phyloP scores from a whole-genome alignment of 1,140 invertebrate genomes.

The Drosophila kohkoa region DNA sequence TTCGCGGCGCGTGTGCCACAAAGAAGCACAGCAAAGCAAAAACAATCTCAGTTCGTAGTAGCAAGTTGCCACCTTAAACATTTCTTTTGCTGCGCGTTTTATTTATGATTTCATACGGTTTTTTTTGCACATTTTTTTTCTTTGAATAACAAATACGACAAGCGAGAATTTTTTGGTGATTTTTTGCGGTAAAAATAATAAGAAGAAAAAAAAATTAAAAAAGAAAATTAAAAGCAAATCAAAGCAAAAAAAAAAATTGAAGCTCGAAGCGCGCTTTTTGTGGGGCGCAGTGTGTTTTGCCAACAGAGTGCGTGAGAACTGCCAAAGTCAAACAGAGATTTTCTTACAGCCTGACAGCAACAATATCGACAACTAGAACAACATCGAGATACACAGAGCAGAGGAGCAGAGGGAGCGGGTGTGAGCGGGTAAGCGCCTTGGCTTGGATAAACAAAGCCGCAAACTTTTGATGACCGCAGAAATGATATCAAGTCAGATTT shows the following conservation, averaged over 20 bases:
- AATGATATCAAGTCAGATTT: conserved; percentile 43
- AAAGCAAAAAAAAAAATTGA: conserved; percentile 2
- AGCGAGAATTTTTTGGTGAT: conserved; percentile 4
- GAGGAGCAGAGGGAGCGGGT: background rate
- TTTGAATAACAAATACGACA: background rate
- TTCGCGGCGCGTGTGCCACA: conserved; percentile 18
- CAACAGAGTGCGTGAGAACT: conserved; percentile 27
- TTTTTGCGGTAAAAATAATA: conserved; percentile 22
- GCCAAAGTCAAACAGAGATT: conserved; percentile 19
- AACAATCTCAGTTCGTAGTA: background rate
- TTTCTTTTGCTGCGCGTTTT: background rate
- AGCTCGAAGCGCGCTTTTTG: conserved; percentile 42
- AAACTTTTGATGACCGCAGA: conserved; percentile 27
- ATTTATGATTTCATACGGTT: background rate
- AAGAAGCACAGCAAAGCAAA: background rate
- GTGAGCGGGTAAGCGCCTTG: conserved; percentile 31
- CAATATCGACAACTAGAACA: background rate
- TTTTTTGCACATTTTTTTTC: conserved; percentile 27
- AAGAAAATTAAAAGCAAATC: conserved; percentile 2
- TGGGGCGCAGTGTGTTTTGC: conserved; percentile 21
- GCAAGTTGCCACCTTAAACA: background rate
- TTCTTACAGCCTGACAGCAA: conserved; percentile 7
- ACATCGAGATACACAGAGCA: conserved; percentile 6
- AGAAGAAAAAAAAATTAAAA: background rate
- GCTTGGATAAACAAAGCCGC: conserved; percentile 24